These are phyloP conservation scores for Myotis findleyi DNA, from an alignment of 2,797 vertebrate genomes.

Conservation along the genomic window DNA sequence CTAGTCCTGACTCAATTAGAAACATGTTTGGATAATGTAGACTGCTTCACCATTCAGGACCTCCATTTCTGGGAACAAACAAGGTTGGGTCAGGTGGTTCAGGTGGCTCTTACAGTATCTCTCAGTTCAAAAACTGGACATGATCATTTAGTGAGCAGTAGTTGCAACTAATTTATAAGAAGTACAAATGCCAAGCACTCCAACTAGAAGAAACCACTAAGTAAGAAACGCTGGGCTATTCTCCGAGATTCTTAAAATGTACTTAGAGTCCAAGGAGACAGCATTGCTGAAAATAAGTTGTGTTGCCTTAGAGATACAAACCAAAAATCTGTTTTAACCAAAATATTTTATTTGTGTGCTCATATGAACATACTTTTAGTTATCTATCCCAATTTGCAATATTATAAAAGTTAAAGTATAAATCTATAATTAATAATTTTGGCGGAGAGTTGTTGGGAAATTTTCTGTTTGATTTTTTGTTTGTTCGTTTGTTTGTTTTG, in stretches of 20 bases:
- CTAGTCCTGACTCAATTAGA: neutral
- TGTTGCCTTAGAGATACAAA: neutral
- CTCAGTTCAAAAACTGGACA: neutral
- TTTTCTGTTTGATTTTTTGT: neutral
- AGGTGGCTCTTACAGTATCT: neutral
- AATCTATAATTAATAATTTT: neutral
- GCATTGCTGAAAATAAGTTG: constrained; percentile 18
- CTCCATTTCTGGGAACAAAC: neutral
- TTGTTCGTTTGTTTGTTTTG: neutral
- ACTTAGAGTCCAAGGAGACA: neutral
- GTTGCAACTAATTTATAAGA: neutral
- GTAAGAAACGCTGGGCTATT: constrained; percentile 4
- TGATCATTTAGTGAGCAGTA: neutral
- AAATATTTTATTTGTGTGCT: constrained; percentile 20
- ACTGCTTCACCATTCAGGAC: neutral
- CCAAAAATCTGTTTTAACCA: constrained; percentile 10
- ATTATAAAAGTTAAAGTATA: constrained; percentile 2
- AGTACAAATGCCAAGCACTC: neutral
- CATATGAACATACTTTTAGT: neutral
- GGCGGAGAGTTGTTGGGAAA: neutral
- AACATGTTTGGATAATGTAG: neutral
- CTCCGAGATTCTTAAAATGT: constrained; percentile 49
- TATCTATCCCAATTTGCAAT: neutral
- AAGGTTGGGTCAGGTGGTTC: neutral
- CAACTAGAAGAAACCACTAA: neutral